These are phyloP conservation scores for Caranx ignobilis DNA, from an alignment of 2,113 vertebrate species.

Conservation along the genomic window DNA sequence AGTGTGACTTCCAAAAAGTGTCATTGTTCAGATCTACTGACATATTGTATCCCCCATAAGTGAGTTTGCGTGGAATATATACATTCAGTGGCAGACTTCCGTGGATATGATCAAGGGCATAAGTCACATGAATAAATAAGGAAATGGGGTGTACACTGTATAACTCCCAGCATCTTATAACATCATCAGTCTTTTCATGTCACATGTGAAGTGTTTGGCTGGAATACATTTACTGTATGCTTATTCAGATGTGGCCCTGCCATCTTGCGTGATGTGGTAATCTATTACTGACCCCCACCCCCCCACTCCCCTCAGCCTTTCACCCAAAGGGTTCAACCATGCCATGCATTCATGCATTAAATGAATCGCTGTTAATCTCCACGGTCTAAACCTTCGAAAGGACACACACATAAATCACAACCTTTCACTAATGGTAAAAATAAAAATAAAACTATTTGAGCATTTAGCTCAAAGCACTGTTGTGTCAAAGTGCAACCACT, in stretches of 20 bases:
- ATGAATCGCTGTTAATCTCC: constrained; percentile 1
- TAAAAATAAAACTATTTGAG: neutral
- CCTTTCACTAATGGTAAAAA: neutral
- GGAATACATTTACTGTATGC: neutral
- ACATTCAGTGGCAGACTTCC: neutral
- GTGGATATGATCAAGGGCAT: neutral
- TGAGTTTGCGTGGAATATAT: constrained; percentile 13
- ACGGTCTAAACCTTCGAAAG: neutral
- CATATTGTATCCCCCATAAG: neutral
- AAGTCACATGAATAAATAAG: neutral
- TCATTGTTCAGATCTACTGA: constrained; percentile 13
- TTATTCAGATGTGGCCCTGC: neutral
- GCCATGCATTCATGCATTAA: neutral
- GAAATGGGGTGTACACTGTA: neutral
- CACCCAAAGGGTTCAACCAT: constrained; percentile 16
- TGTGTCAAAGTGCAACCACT: neutral
- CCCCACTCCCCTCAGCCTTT: neutral
- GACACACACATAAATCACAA: neutral
- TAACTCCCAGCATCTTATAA: neutral
- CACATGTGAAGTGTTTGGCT: neutral
- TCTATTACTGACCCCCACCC: neutral
- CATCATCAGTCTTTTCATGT: neutral
- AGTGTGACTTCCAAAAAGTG: constrained; percentile 11
- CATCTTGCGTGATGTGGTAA: constrained; percentile 14
- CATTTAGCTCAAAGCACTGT: neutral